Evolutionary conservation across 1,140 invertebrate species (phyloP).

Genomic region (Drusus annulatus): DNA sequence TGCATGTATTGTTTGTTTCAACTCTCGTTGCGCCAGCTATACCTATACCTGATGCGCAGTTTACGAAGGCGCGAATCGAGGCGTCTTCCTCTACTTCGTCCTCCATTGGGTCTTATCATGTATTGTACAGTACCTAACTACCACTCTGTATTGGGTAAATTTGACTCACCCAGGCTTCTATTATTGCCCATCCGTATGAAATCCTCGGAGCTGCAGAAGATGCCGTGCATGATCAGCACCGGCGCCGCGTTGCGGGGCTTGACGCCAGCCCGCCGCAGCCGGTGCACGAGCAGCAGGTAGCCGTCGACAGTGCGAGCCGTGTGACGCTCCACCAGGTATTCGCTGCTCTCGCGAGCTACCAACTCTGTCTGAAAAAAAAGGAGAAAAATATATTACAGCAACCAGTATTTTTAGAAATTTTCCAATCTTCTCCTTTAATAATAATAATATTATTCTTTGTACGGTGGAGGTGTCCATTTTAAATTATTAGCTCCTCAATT

Average conservation of each 20-base stretch:
- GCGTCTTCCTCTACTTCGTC: too few species aligned
- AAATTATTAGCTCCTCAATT: too few species aligned
- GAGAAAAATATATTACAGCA: not conserved
- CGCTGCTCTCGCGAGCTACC: not conserved
- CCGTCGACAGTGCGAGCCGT: conserved; percentile 25
- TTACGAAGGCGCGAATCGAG: too few species aligned
- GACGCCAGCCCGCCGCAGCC: not conserved
- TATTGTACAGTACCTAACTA: too few species aligned
- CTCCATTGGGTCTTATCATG: too few species aligned
- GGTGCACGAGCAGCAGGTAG: conserved; percentile 29
- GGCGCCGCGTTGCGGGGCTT: not conserved
- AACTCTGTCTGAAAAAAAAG: not conserved
- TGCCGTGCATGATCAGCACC: conserved; percentile 42
- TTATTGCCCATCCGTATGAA: conserved; percentile 20
- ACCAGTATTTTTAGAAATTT: not conserved
- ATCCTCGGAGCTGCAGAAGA: conserved; percentile 11
- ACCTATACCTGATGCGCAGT: too few species aligned
- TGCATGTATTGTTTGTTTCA: too few species aligned
- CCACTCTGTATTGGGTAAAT: too few species aligned
- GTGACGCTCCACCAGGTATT: conserved; percentile 29
- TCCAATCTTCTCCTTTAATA: too few species aligned
- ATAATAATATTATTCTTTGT: too few species aligned
- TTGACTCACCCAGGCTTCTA: conserved; percentile 36
- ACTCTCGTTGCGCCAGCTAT: too few species aligned
- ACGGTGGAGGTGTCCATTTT: too few species aligned